Evolutionary conservation across 1,140 invertebrate genomes (phyloP), one percentile per base, ranked within the genome.

Genomic region (Neelides sp.): DNA sequence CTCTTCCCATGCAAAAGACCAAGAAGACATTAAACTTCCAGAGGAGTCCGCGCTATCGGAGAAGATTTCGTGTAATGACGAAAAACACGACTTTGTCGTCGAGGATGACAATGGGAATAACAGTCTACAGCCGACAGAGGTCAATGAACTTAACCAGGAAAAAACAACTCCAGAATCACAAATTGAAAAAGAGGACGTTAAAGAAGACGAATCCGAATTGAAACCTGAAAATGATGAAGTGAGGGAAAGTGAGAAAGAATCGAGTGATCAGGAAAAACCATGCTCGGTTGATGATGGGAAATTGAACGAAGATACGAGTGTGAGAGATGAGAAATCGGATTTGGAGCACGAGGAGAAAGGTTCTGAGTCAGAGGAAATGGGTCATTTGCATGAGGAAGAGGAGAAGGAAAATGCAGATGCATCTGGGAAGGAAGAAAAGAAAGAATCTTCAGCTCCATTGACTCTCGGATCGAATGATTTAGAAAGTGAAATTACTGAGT

Each of bases 181-280:
- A 26, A 26, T 47, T 35, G 20, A 27, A 43, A 27, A 53, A 52
- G 48, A 54, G 20, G 35, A 54, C 34, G 39, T 43, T 24, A 24
- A 59, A 10, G 52, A 55, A n/a, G 10, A 22, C 28, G 13, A 62
- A 56, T 43, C 43, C 24, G 51, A 61, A 47, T 26, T 59, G 36
- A 26, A 35, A 15, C 26, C 48, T 10, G 44, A 58, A 35, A 19
- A 23, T 36, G 52, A 34, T 12, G 20, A 41, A 36, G 36, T 30
- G n/a, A 37, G 52, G 19, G 28, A 8, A 39, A 4, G n/a, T 8
- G 20, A 10, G n/a, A 20, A 23, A 7, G 17, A 19, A 7, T 43
- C 22, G 17, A 20, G 17, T 12, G 27, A 22, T 4, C 41, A 32
- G 30, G 4, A 20, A 26, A 20, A 17, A 43, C 17, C 41, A n/a